phyloP scores from a whole-genome alignment of 2,113 vertebrate species.

The Monopterus albus region DNA sequence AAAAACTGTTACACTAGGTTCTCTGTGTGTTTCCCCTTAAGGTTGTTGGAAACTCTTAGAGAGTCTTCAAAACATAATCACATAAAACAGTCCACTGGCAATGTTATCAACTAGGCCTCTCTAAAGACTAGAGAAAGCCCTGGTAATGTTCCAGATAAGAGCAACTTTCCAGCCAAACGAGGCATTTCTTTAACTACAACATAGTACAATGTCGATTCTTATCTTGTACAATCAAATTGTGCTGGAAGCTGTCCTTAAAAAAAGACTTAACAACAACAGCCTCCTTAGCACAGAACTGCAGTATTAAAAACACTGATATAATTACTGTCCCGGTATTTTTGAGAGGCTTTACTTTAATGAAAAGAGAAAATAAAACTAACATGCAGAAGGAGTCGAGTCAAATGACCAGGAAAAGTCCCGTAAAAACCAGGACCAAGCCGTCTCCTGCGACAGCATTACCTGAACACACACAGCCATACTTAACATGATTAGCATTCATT shows the following conservation, averaged over 20 bases:
- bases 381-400: constrained; percentile 35
- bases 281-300: background rate
- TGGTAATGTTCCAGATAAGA: constrained; percentile 43
- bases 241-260: constrained; percentile 40
- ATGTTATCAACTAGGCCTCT: constrained; percentile 36
- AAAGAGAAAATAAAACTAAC: constrained; percentile 50
- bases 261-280: constrained; percentile 21
- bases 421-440: constrained; percentile 43
- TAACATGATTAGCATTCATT: constrained; percentile 27
- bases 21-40: constrained; percentile 4
- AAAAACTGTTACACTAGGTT: constrained; percentile 7
- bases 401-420: constrained; percentile 61
- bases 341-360: constrained; percentile 25
- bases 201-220: constrained; percentile 37
- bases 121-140: constrained; percentile 46
- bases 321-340: constrained; percentile 10
- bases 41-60: constrained; percentile 28
- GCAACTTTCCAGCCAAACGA: constrained; percentile 42
- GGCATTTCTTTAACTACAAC: constrained; percentile 35
- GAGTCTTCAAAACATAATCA: constrained; percentile 41
- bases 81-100: constrained; percentile 35
- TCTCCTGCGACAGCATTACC: constrained; percentile 35
- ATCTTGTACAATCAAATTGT: constrained; percentile 52
- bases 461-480: constrained; percentile 11
- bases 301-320: constrained; percentile 17